A percentile compares a stretch with the other conserved stretches of the same genome.
phyloP scores from a whole-genome alignment of 1,140 invertebrate genomes.

The Plectrocnemia conspersa region DNA sequence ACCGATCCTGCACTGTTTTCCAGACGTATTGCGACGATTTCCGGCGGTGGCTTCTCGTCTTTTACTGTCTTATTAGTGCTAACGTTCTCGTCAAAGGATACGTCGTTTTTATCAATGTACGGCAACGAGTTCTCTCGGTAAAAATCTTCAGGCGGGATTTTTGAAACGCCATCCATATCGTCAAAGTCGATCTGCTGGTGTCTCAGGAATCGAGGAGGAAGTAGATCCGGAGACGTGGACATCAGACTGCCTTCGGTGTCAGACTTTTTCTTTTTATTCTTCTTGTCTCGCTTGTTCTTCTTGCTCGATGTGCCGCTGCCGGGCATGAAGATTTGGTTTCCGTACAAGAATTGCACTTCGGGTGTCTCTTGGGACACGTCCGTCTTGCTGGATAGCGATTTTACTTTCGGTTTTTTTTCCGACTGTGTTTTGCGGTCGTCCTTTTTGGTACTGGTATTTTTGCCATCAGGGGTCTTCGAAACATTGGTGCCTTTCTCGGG shows the following conservation, averaged over 20 bases:
- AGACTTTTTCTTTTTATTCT: slow-evolving; percentile 5
- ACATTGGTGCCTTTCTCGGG: neutral
- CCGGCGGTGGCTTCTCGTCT: neutral
- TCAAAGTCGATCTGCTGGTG: slow-evolving; percentile 27
- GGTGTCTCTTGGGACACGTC: slow-evolving; percentile 37
- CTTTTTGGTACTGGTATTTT: neutral
- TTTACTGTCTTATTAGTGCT: neutral
- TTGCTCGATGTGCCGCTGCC: slow-evolving; percentile 34
- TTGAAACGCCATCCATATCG: slow-evolving; percentile 35
- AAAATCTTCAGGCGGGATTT: slow-evolving; percentile 42
- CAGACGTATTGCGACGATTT: too few species aligned
- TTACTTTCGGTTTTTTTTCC: slow-evolving; percentile 29
- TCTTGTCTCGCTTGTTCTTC: slow-evolving; percentile 4
- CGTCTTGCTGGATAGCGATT: slow-evolving; percentile 16
- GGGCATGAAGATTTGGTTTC: slow-evolving; percentile 49
- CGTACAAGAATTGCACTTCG: slow-evolving; percentile 49
- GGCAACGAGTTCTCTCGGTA: slow-evolving; percentile 46
- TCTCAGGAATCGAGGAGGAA: slow-evolving; percentile 12
- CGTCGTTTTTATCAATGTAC: slow-evolving; percentile 16
- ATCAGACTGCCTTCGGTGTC: slow-evolving; percentile 5
- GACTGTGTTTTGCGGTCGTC: slow-evolving; percentile 18
- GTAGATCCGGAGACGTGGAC: slow-evolving; percentile 23
- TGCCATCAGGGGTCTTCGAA: neutral
- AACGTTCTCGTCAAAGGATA: neutral
- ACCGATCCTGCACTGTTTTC: neutral